Evolutionary conservation across 2,113 vertebrate species (phyloP).

Genomic region (Neodon shergylaensis): DNA sequence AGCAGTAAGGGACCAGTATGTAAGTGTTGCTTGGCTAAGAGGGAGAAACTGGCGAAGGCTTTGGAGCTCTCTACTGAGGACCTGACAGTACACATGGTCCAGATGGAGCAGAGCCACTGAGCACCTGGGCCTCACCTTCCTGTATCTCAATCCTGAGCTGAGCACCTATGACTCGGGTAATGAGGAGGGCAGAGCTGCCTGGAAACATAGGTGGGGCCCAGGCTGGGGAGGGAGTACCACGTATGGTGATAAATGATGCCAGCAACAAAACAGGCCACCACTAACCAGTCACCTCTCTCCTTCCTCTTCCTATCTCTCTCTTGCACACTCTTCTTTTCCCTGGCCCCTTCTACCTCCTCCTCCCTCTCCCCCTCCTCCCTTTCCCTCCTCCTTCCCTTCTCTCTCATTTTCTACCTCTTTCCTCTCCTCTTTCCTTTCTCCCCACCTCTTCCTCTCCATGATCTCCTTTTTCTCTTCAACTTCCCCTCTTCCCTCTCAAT

Average conservation of each 20-base stretch:
- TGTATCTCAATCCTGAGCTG: background rate
- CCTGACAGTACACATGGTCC: background rate
- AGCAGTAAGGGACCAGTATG: background rate
- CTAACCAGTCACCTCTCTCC: background rate
- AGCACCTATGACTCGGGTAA: background rate
- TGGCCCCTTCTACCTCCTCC: background rate
- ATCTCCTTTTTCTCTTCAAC: too few species aligned
- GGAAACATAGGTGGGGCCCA: background rate
- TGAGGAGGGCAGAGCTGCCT: background rate
- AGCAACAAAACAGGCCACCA: background rate
- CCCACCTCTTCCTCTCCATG: too few species aligned
- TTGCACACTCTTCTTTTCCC: background rate
- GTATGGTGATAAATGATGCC: background rate
- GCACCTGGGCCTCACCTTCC: background rate
- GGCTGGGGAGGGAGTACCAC: background rate
- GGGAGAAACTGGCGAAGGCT: background rate
- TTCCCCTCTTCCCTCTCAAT: background rate
- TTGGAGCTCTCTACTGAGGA: background rate
- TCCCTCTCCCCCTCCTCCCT: too few species aligned
- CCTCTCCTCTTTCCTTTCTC: too few species aligned
- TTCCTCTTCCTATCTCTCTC: background rate
- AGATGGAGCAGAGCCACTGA: background rate
- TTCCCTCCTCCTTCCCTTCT: too few species aligned
- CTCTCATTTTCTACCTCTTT: too few species aligned
- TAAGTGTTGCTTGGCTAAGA: background rate